Base-by-base conservation (phyloP, 2,113 vertebrate genomes). In the Excalfactoria chinensis region DNA sequence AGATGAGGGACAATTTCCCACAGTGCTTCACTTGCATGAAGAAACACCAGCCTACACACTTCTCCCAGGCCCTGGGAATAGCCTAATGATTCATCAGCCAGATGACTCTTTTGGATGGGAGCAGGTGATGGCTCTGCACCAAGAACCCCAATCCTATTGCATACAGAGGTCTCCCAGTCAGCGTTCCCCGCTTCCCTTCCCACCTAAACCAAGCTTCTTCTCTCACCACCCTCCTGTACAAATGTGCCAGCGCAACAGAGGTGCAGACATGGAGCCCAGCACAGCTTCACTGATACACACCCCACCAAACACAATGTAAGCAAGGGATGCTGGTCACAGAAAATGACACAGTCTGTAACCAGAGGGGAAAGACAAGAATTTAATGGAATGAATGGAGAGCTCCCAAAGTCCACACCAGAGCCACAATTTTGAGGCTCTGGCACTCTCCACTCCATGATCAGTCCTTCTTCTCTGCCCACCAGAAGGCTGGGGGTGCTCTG, bases 351-450 rank as follows among this genome's bases (percentile, higher is more conserved):
- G 67, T 88, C 15, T 1, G 1, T 30, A 49, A 44, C 55, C 66
- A 77, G 37, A 62, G 22, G 56, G 67, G 66, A 70, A 93, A 95
- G 96, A 46, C 30, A 56, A 28, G 58, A 69, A 67, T 98, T 98
- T 98, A 98, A 98, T 98, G 88, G 76, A 96, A 95, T 70, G 67
- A 89, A 92, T 68, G 85, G 63, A 87, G 85, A 70, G 74, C 79
- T 75, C 77, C 84, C 51, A 14, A 90, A 92, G 59, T 90, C 82
- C 84, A 82, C 49, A 51, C 15, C 16, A 41, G 85, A 88, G 73
- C 71, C 55, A 81, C 44, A 89, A 8, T 51, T 91, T 81, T 64
- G 46, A 60, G 66, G 53, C 82, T 44, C 63, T 75, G 62, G 85
- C 34, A 51, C 49, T 72, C 53, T 63, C 77, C 55, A 14, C 53